A percentile compares a stretch with the other conserved stretches of the same genome.
phyloP scores from a whole-genome alignment of 2,888 invertebrate species.

The Phytoseiulus persimilis region DNA sequence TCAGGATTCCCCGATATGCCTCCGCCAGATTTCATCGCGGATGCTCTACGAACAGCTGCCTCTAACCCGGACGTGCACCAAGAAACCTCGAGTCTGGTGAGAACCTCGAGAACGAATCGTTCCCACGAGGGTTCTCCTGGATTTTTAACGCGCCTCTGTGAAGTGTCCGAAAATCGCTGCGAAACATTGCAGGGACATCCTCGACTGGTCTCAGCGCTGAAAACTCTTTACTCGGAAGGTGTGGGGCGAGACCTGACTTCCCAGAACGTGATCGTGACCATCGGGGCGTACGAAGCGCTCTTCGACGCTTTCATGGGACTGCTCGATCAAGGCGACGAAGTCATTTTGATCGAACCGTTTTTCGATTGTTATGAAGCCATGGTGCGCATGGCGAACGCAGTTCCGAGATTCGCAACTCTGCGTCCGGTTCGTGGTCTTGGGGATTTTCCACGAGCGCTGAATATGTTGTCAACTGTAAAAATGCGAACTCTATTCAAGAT shows the following conservation, averaged over 20 bases:
- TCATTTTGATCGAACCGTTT: constrained; percentile 92
- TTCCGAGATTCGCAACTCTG: constrained; percentile 74
- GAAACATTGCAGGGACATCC: not conserved
- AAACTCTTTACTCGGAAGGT: constrained; percentile 72
- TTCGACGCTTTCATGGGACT: constrained; percentile 76
- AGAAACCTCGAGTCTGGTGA: constrained; percentile 6
- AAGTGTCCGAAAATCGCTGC: no score
- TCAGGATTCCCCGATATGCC: constrained; percentile 11
- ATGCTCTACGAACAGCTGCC: not conserved
- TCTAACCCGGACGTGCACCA: constrained; percentile 12
- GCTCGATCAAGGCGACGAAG: constrained; percentile 66
- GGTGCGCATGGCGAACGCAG: constrained; percentile 79
- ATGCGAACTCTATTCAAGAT: not conserved
- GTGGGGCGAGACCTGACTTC: constrained; percentile 69
- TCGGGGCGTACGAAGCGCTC: constrained; percentile 88
- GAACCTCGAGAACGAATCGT: not conserved
- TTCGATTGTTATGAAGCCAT: constrained; percentile 96
- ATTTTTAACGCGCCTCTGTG: no score
- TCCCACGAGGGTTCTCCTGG: not conserved
- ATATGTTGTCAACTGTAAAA: not conserved
- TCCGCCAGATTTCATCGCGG: not conserved
- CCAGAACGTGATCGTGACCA: constrained; percentile 74
- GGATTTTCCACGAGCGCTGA: no score
- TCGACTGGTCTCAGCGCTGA: constrained; percentile 69
- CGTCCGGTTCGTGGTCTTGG: not conserved